phyloP scores from a whole-genome alignment of 2,113 vertebrate genomes.

The Rhea americana region DNA sequence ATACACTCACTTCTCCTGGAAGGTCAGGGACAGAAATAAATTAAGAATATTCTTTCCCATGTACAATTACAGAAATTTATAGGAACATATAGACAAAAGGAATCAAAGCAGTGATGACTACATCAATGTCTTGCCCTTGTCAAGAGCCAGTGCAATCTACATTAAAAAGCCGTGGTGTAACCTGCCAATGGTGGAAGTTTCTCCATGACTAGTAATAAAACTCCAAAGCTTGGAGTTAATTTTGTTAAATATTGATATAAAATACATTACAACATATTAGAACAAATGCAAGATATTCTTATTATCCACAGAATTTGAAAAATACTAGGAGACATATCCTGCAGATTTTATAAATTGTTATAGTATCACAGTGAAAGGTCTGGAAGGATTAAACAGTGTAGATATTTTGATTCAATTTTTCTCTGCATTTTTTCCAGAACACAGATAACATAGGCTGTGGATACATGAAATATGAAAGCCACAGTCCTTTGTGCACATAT shows the following conservation, averaged over 20 bases:
- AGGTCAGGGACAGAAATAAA: background rate
- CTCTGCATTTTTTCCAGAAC: accelerated
- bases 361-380: background rate
- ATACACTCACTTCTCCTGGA: background rate
- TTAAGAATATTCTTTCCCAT: background rate
- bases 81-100: background rate
- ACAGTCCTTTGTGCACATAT: background rate
- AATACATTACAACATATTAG: background rate
- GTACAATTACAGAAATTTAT: background rate
- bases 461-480: background rate
- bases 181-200: background rate
- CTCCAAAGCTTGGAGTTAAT: background rate
- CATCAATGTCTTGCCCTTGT: accelerated
- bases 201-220: background rate
- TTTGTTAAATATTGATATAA: background rate
- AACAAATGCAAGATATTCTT: background rate
- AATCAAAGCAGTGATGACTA: background rate
- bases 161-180: background rate
- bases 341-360: background rate
- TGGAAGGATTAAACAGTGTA: background rate
- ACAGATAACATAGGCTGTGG: background rate
- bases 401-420: background rate
- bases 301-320: background rate
- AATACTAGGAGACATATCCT: background rate
- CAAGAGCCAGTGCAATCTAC: background rate